These are phyloP conservation scores for Episyrphus balteatus DNA, from an alignment of 1,140 invertebrate species.

Conservation along the genomic window DNA sequence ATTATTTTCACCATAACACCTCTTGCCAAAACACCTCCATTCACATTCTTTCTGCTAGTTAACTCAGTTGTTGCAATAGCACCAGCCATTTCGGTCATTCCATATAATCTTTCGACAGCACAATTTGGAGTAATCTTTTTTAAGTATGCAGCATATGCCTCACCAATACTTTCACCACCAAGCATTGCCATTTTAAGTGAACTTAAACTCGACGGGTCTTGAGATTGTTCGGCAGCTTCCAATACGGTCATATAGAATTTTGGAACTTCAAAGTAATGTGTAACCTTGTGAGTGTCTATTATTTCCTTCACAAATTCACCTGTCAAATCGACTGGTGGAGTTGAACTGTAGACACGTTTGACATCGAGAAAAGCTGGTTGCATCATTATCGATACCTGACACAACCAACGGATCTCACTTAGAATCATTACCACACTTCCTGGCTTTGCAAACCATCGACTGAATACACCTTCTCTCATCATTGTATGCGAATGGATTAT, in stretches of 20 bases:
- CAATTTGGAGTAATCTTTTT: not conserved
- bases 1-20: slow-evolving; percentile 2
- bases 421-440: not conserved
- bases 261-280: not conserved
- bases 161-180: slow-evolving; percentile 1
- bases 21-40: not conserved
- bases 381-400: slow-evolving; percentile 1
- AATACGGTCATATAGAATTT: not conserved
- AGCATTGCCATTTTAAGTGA: not conserved
- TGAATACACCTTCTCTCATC: not conserved
- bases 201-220: not conserved
- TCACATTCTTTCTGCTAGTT: not conserved
- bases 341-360: not conserved
- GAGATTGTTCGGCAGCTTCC: not conserved
- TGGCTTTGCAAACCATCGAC: not conserved
- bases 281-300: not conserved
- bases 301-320: not conserved
- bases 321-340: not conserved
- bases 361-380: not conserved
- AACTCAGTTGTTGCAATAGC: not conserved
- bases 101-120: not conserved
- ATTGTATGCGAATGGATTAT: not conserved
- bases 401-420: slow-evolving; percentile 1
- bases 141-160: not conserved
- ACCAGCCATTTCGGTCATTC: slow-evolving; percentile 2